A percentile compares a stretch with the other conserved stretches of the same genome.
These are phyloP conservation scores for Lasioglossum calceatum DNA, from an alignment of 2,888 invertebrate species.

Conservation along the genomic window DNA sequence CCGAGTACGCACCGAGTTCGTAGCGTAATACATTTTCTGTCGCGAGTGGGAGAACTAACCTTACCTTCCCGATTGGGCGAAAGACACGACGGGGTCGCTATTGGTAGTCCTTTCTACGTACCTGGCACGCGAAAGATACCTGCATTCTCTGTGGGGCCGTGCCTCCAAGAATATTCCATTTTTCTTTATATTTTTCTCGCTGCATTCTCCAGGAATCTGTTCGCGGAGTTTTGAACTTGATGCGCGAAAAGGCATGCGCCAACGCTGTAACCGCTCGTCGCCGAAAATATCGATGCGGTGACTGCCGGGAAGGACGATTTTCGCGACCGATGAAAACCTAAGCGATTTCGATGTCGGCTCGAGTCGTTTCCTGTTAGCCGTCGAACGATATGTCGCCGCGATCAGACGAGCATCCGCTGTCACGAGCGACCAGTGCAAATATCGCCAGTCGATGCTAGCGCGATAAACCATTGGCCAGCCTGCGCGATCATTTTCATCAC, in stretches of 20 bases:
- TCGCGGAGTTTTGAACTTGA: neutral
- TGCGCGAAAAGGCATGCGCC: neutral
- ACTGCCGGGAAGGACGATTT: slow-evolving; percentile 17
- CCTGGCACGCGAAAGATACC: slow-evolving; percentile 45
- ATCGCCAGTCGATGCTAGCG: slow-evolving; percentile 18
- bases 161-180: neutral
- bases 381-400: neutral
- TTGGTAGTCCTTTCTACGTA: slow-evolving; percentile 58
- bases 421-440: neutral
- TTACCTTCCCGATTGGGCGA: slow-evolving; percentile 55
- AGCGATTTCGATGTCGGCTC: neutral
- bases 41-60: slow-evolving; percentile 53
- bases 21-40: slow-evolving; percentile 51
- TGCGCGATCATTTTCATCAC: slow-evolving; percentile 46
- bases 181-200: neutral
- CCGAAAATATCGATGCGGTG: slow-evolving; percentile 35
- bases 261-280: neutral
- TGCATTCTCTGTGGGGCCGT: slow-evolving; percentile 20
- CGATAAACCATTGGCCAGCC: slow-evolving; percentile 39
- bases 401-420: slow-evolving; percentile 11
- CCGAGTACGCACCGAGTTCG: neutral
- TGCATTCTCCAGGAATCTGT: neutral
- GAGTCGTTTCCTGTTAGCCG: neutral
- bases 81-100: slow-evolving; percentile 59
- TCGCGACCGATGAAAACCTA: neutral